Base-by-base conservation (phyloP, 2,888 invertebrate species). In the Nomada fabriciana region DNA sequence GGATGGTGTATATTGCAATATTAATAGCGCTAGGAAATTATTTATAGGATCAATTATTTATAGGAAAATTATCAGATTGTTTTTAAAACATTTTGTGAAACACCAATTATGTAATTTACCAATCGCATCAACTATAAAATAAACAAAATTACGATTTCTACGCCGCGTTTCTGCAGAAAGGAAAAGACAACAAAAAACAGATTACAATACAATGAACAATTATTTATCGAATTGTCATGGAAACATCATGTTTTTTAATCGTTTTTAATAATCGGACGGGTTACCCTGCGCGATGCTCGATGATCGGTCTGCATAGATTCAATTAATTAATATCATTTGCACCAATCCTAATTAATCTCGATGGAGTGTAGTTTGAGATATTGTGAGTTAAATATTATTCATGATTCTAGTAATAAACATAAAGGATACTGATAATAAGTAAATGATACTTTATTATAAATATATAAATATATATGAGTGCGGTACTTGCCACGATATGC, bases 361-460 rank as follows among this genome's bases (percentile, higher is more conserved):
- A 85, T 86, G 79, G 75, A 86, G 76, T 76, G 83, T 90, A 90
- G 88, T 87, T 90, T 85, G 88, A 87, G 85, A 88, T 88, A 87
- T 89, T 89, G 89, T 89, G 90, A 88, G 85, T 91, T 90, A 57
- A 89, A 87, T 84, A 86, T 87, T 81, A 90, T 89, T 90, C 89
- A 88, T 88, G 87, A 89, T 89, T 88, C 83, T 88, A 89, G 85
- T 89, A 88, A 89, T 90, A 87, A 86, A 87, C 76, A 80, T 84
- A 84, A 82, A 87, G 55, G 79, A 89, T 89, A 88, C 69, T 76
- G 89, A 91, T 91, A 89, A 91, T 91, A 90, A 90, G 86, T 86
- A 87, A 91, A 89, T 86, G 75, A 90, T 88, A 90, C 88, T 89
- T 91, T 88, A 91, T 90, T 89, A 90, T 85, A 81, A 84, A 88